phyloP scores from a whole-genome alignment of 2,113 vertebrate species.

The Reinhardtius hippoglossoides region DNA sequence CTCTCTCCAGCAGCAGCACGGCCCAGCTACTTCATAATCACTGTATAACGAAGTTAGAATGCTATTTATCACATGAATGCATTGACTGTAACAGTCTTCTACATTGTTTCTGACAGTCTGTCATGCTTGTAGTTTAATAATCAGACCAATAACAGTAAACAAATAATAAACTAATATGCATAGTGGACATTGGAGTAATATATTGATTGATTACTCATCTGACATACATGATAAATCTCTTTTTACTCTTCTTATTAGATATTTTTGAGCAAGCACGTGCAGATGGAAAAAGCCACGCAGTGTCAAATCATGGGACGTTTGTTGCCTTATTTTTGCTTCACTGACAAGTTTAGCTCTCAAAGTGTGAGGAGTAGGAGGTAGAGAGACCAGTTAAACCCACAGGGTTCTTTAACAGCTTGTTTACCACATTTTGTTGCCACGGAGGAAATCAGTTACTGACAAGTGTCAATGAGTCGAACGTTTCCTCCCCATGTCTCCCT shows the following conservation, averaged over 20 bases:
- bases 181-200: neutral
- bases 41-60: neutral
- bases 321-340: neutral
- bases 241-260: neutral
- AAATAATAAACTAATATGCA: neutral
- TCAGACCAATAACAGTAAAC: neutral
- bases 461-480: constrained; percentile 12
- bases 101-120: neutral
- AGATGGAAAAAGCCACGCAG: neutral
- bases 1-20: neutral
- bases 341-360: neutral
- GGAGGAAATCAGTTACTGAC: constrained; percentile 10
- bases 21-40: neutral
- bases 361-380: neutral
- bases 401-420: constrained; percentile 9
- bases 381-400: neutral
- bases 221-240: neutral
- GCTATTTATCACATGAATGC: neutral
- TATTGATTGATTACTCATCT: neutral
- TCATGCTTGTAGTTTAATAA: neutral
- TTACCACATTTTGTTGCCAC: constrained; percentile 1
- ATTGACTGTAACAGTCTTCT: neutral
- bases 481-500: neutral
- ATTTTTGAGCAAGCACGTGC: neutral
- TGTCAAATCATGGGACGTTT: neutral